Evolutionary conservation across 2,797 vertebrate species (phyloP).

Genomic region (Eidolon dupreanum): DNA sequence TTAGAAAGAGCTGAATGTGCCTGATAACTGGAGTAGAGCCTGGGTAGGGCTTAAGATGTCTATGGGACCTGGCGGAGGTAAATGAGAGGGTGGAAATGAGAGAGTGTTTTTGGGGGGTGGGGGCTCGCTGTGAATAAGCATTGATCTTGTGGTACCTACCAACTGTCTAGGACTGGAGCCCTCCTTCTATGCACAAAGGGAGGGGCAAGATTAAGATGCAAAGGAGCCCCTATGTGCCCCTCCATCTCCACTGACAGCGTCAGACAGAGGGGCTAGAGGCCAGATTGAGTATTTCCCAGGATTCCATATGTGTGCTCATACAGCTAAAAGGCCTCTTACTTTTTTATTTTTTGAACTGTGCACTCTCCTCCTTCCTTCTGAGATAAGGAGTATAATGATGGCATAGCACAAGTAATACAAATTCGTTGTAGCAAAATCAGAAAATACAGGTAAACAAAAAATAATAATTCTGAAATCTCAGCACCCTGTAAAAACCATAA

Average conservation of each 20-base stretch:
- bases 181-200: neutral
- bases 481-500: neutral
- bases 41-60: neutral
- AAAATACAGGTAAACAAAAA: neutral
- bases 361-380: neutral
- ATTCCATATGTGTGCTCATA: neutral
- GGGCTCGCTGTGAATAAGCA: neutral
- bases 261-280: neutral
- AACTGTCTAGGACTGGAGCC: neutral
- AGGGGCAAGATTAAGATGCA: neutral
- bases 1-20: neutral
- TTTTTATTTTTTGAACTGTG: neutral
- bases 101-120: neutral
- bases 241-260: rapidly evolving
- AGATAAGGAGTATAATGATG: neutral
- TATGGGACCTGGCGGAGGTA: neutral
- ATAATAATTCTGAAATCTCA: neutral
- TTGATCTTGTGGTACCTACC: neutral
- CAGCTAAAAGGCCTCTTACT: neutral
- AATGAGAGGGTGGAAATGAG: neutral
- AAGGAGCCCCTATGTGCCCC: neutral
- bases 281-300: neutral
- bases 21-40: neutral
- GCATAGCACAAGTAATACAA: neutral
- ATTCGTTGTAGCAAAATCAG: neutral